These are phyloP conservation scores for Thinocorus orbignyianus DNA, from an alignment of 2,113 vertebrate genomes.

Conservation along the genomic window DNA sequence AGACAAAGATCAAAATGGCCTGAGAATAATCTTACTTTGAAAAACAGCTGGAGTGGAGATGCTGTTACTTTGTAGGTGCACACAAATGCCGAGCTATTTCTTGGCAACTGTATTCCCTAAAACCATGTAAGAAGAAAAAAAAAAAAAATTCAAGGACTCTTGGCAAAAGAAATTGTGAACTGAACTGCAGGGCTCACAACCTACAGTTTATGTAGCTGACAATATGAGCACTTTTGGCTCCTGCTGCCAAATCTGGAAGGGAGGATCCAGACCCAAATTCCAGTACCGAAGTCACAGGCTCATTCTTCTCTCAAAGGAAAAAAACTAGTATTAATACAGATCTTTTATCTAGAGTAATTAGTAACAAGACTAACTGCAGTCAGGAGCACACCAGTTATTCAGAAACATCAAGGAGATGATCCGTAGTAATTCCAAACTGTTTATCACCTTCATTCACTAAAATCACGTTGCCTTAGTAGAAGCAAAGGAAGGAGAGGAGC, in stretches of 20 bases:
- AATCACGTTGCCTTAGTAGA: neutral
- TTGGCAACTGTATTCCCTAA: neutral
- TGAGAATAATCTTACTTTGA: neutral
- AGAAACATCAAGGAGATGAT: neutral
- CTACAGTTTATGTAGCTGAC: neutral
- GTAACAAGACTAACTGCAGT: neutral
- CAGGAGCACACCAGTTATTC: neutral
- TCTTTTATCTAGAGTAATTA: neutral
- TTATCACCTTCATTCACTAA: neutral
- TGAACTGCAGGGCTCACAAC: neutral
- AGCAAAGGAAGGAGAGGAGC: neutral
- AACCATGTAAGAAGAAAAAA: neutral
- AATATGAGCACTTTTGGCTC: neutral
- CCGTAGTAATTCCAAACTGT: neutral
- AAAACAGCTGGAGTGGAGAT: neutral
- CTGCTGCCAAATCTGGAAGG: neutral
- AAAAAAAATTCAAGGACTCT: neutral
- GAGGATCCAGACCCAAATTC: neutral
- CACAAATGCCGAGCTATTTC: neutral
- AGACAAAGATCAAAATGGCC: neutral
- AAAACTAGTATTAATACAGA: neutral
- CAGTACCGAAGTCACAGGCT: neutral
- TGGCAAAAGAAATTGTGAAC: neutral
- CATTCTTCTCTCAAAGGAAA: neutral
- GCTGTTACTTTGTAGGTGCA: neutral